Conservation (phyloP, 30 jellyfish, hydroid and myxozoan genomes). For the Mastigias papua region DNA sequence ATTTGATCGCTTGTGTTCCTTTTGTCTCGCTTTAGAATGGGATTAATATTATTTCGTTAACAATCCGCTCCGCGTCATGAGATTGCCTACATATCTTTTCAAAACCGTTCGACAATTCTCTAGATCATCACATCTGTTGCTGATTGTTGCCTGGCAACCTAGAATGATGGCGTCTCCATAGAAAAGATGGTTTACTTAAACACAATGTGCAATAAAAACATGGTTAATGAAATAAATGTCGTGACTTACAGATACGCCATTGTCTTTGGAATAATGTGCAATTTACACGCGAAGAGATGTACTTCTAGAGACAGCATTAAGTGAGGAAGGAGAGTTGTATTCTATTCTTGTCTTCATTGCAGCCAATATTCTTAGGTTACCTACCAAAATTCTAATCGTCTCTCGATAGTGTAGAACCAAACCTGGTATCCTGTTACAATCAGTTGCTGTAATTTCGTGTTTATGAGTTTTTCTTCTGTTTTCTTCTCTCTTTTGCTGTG, state of each 20-base stretch:
- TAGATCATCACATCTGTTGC: constrained; percentile 41
- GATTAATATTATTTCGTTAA: constrained; percentile 35
- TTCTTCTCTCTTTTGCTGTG: too few species aligned
- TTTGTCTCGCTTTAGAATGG: constrained; percentile 27
- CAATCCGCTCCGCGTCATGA: constrained; percentile 35
- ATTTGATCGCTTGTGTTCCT: constrained; percentile 31
- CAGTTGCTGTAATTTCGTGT: too few species aligned
- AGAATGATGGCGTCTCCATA: constrained; percentile 51
- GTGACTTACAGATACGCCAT: constrained; percentile 26
- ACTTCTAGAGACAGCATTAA: background rate
- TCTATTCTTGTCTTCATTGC: too few species aligned
- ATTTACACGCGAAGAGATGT: constrained; percentile 37
- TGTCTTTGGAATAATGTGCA: constrained; percentile 10
- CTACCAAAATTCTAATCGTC: too few species aligned
- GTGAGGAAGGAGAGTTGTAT: background rate
- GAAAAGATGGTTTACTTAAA: background rate
- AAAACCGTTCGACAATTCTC: constrained; percentile 4
- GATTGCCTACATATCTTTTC: constrained; percentile 23
- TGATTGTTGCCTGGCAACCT: constrained; percentile 54
- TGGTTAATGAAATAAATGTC: constrained; percentile 8
- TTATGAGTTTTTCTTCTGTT: too few species aligned
- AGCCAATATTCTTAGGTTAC: too few species aligned
- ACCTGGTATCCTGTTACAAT: too few species aligned
- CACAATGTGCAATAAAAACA: constrained; percentile 47
- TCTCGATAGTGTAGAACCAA: too few species aligned